Evolutionary conservation across 30 jellyfish, hydroid and myxozoan genomes (phyloP), one percentile per base, ranked within the genome.

Genomic region (Hydra vulgaris): DNA sequence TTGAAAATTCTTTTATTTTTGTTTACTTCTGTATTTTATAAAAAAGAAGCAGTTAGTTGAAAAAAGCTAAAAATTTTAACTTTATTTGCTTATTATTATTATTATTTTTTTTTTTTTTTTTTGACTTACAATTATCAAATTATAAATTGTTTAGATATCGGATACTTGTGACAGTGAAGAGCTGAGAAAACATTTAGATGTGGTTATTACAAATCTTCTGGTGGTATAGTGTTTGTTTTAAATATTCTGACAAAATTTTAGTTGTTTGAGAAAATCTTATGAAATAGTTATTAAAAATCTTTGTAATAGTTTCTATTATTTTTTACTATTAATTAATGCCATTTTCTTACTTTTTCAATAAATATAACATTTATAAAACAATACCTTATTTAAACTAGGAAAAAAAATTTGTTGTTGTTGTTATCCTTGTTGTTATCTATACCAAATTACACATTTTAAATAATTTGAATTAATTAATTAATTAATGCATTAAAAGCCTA

Each of bases 191-290:
- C 75, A 79, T 21, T 55, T 85, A 8, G 82, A 78, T 16, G 70
- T 56, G 40, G 92, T 80, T 53, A 76, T 70, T 54, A 70, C 73
- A n/a, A 75, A 79, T 40, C 72, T 85, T 21, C 77, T 85, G 26
- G 74, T 70, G 95, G 95, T 85, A 73, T 69, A 15, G n/a, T 26
- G 0, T 53, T 72, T 15, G 12, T 27, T 72, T 19, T 54, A 23
- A n/a, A n/a, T n/a, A n/a, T n/a, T n/a, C n/a, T n/a, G n/a, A n/a
- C n/a, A n/a, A n/a, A n/a, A n/a, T n/a, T n/a, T n/a, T n/a, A n/a
- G n/a, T n/a, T n/a, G n/a, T n/a, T n/a, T n/a, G n/a, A n/a, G n/a
- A n/a, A n/a, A n/a, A n/a, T n/a, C n/a, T n/a, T n/a, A n/a, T n/a
- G 53, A 18, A 20, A 15, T 18, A 16, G 17, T 21, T 18, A 17